A percentile compares a stretch with the other conserved stretches of the same genome.
phyloP scores from a whole-genome alignment of 2,113 vertebrate genomes.

The Hirundichthys speculiger region DNA sequence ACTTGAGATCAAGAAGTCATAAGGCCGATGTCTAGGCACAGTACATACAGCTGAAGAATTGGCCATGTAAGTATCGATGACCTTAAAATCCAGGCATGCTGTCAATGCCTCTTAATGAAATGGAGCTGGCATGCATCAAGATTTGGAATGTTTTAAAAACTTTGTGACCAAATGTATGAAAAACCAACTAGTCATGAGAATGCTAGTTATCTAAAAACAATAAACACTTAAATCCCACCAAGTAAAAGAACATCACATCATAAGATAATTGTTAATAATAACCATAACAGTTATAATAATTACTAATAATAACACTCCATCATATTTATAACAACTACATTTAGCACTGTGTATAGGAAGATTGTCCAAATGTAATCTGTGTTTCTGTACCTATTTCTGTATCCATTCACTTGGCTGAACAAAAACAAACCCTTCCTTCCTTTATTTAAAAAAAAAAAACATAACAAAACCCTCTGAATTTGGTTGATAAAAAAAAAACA shows the following conservation, averaged over 20 bases:
- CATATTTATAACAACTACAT: conserved; percentile 85
- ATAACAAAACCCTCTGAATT: conserved; percentile 41
- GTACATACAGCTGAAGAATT: conserved; percentile 64
- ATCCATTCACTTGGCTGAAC: conserved; percentile 53
- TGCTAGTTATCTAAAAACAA: conserved; percentile 83
- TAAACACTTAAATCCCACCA: conserved; percentile 83
- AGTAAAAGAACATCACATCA: conserved; percentile 83
- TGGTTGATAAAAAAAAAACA: conserved; percentile 24
- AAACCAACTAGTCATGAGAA: conserved; percentile 76
- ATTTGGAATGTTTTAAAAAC: conserved; percentile 60
- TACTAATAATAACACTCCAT: conserved; percentile 85
- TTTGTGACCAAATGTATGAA: conserved; percentile 71
- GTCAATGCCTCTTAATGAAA: conserved; percentile 73
- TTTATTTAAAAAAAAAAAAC: conserved; percentile 23
- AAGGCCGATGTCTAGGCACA: conserved; percentile 75
- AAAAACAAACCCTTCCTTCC: conserved; percentile 39
- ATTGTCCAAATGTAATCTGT: conserved; percentile 78
- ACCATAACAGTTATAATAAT: conserved; percentile 85
- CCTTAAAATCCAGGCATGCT: conserved; percentile 63
- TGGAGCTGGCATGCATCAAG: conserved; percentile 76
- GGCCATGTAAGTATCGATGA: conserved; percentile 54
- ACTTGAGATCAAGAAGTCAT: conserved; percentile 69
- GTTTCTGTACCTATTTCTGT: conserved; percentile 53
- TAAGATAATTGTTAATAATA: conserved; percentile 85
- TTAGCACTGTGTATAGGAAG: conserved; percentile 84